Evolutionary conservation across 2,888 invertebrate genomes (phyloP).

Genomic region (Pycnomerus fuliginosus): DNA sequence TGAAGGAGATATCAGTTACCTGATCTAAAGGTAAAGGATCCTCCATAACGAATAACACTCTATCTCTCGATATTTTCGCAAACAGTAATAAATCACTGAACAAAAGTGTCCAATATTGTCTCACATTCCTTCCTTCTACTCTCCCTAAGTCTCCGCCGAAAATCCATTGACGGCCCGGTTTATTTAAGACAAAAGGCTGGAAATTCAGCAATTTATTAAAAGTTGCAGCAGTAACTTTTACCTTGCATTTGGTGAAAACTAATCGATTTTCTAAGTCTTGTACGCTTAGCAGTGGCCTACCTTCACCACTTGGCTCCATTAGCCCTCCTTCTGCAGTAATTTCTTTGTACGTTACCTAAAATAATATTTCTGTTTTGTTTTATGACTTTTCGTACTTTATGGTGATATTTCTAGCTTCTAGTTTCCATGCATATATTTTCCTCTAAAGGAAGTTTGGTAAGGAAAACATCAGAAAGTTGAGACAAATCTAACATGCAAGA

Average conservation of each 20-base stretch:
- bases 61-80: conserved; percentile 81
- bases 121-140: conserved; percentile 77
- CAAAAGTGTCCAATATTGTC: conserved; percentile 83
- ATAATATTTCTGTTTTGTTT: too few species aligned
- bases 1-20: conserved; percentile 82
- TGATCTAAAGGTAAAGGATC: conserved; percentile 78
- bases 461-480: too few species aligned
- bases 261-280: conserved; percentile 84
- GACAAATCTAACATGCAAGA: too few species aligned
- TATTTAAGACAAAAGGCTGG: conserved; percentile 78
- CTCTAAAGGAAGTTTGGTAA: too few species aligned
- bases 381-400: too few species aligned
- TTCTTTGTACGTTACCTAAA: conserved; percentile 71
- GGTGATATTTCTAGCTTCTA: too few species aligned
- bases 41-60: conserved; percentile 84
- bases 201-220: conserved; percentile 13
- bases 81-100: conserved; percentile 84
- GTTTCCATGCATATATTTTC: too few species aligned
- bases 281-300: conserved; percentile 75
- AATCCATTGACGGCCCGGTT: conserved; percentile 85
- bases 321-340: conserved; percentile 81
- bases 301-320: conserved; percentile 84
- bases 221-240: conserved; percentile 43
- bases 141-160: conserved; percentile 83
- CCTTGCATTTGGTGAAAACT: conserved; percentile 88